A percentile compares a stretch with the other conserved stretches of the same genome.
These are phyloP conservation scores for Toxotes lorentzi DNA, from an alignment of 2,797 vertebrate genomes.

Conservation along the genomic window DNA sequence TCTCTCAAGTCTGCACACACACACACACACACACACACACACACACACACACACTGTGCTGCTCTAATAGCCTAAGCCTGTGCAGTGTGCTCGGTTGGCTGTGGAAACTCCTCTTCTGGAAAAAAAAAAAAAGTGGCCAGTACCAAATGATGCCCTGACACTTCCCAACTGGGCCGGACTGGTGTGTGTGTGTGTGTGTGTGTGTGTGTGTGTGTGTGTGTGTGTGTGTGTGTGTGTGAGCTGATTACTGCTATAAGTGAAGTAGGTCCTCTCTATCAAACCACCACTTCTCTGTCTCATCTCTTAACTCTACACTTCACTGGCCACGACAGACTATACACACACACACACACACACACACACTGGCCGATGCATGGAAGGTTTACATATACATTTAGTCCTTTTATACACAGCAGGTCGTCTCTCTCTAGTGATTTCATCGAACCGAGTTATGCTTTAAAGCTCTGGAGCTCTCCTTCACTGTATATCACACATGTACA, in stretches of 20 bases:
- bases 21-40: constrained; percentile 23
- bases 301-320: constrained; percentile 46
- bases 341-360: constrained; percentile 13
- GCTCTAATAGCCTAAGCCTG: constrained; percentile 64
- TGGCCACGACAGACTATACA: constrained; percentile 18
- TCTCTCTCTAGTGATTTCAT: constrained; percentile 2
- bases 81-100: constrained; percentile 57
- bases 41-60: constrained; percentile 28
- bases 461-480: neutral
- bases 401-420: constrained; percentile 4
- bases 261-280: constrained; percentile 52
- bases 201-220: constrained; percentile 9
- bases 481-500: neutral
- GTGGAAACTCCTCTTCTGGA: constrained; percentile 61
- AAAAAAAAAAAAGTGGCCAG: constrained; percentile 38
- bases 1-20: constrained; percentile 1
- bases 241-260: constrained; percentile 51
- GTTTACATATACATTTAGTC: constrained; percentile 11
- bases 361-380: neutral
- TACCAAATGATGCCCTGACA: constrained; percentile 53
- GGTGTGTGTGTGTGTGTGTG: constrained; percentile 13
- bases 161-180: constrained; percentile 35
- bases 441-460: neutral
- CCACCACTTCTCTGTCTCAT: constrained; percentile 55
- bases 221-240: constrained; percentile 19